Evolutionary conservation across 2,797 vertebrate genomes (phyloP).

Genomic region (Percopsis omiscomaycus): DNA sequence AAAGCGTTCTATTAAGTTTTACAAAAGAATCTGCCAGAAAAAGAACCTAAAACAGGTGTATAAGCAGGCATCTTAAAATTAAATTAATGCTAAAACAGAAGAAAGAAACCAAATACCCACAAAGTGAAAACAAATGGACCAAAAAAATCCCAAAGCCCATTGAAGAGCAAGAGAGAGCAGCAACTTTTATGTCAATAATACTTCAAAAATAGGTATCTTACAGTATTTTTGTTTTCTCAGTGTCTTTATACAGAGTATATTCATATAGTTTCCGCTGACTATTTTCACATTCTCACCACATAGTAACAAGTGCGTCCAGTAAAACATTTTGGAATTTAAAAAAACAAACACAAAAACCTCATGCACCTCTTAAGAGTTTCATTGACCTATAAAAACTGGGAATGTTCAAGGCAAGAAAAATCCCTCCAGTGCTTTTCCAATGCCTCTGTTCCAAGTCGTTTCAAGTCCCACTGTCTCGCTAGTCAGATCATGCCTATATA

Average conservation of each 20-base stretch:
- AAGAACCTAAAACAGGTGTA: conserved; percentile 41
- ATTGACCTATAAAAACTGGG: conserved; percentile 76
- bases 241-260: conserved; percentile 83
- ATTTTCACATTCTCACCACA: conserved; percentile 84
- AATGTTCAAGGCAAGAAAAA: conserved; percentile 78
- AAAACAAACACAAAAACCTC: conserved; percentile 40
- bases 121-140: conserved; percentile 60
- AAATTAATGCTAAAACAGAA: conserved; percentile 36
- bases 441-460: conserved; percentile 51
- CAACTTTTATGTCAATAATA: conserved; percentile 72
- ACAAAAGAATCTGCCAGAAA: conserved; percentile 47
- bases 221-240: conserved; percentile 76
- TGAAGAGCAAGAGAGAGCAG: conserved; percentile 66
- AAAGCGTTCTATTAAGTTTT: conserved; percentile 48
- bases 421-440: conserved; percentile 44
- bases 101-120: conserved; percentile 43
- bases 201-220: conserved; percentile 83
- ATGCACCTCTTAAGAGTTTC: conserved; percentile 79
- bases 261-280: conserved; percentile 81
- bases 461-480: conserved; percentile 56
- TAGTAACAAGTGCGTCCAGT: conserved; percentile 78
- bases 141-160: conserved; percentile 49
- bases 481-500: conserved; percentile 75
- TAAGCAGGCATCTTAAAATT: conserved; percentile 57
- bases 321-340: conserved; percentile 66